phyloP scores from a whole-genome alignment of 2,113 vertebrate species.

The Psammodynastes pulverulentus region DNA sequence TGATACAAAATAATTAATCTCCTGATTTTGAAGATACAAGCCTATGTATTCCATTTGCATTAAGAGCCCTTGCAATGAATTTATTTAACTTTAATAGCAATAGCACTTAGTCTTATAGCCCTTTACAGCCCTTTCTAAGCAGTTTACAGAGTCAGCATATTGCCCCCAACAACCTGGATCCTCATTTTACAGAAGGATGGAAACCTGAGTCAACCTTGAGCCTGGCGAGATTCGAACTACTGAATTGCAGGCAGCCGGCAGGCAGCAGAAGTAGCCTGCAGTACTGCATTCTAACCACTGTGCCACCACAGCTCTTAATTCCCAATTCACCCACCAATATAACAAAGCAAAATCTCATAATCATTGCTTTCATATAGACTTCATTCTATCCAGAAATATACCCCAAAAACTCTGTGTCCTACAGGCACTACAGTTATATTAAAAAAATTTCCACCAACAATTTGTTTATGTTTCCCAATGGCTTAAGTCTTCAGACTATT shows the following conservation, averaged over 20 bases:
- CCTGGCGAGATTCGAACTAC: no score
- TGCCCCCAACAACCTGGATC: no score
- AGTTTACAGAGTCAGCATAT: no score
- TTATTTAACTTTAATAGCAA: not conserved
- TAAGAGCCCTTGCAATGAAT: not conserved
- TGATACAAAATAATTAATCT: not conserved
- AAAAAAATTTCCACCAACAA: not conserved
- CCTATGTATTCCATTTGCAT: not conserved
- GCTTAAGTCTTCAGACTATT: not conserved
- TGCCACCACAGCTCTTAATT: no score
- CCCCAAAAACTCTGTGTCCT: not conserved
- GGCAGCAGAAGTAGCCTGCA: no score
- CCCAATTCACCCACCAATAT: not conserved
- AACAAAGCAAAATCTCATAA: not conserved
- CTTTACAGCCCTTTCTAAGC: no score
- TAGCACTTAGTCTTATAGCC: no score
- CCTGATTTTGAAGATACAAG: not conserved
- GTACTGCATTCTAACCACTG: no score
- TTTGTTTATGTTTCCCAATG: not conserved
- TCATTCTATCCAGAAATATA: not conserved
- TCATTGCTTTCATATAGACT: not conserved
- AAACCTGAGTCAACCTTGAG: no score
- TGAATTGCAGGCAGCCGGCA: no score
- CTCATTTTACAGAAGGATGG: no score
- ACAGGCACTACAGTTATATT: not conserved